Base-by-base conservation (phyloP, 2,113 vertebrate species). In the Sminthopsis crassicaudata region DNA sequence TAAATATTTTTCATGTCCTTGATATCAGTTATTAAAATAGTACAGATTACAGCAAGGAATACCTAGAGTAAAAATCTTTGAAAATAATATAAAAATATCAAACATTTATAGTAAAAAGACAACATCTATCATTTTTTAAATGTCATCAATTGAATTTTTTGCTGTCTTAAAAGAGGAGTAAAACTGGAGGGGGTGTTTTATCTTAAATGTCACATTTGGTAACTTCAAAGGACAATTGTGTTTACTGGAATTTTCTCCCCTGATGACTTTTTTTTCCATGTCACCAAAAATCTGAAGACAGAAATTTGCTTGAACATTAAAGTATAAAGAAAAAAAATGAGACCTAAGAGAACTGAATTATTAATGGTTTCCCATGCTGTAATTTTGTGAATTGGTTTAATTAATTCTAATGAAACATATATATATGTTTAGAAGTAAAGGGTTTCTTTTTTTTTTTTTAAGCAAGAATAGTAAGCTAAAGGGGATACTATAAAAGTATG, bases 191-290 rank as follows among this genome's bases (percentile, higher is more conserved):
- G 54, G 52, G 11, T 23, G 16, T 89, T 94, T 92, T 27, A 90
- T 60, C 90, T 91, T 91, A 48, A 93, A 93, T 88, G 5, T 84
- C 46, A 93, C 48, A 90, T 90, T 1, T 54, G 36, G 27, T 23
- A 90, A 52, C 3, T n/a, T 53, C 42, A 90, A 95, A 92, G n/a
- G 19, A 5, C 5, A 16, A 60, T 91, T 95, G 22, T 60, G 10
- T 23, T 91, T 93, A 88, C 2, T 94, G 46, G 90, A 50, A 50
- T 30, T 27, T 96, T 92, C 46, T 48, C 91, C 90, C 53, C 57
- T 48, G 8, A 92, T 2, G 90, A 46, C 50, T 51, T 94, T 42
- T 93, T 26, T 24, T 24, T 94, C 89, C 53, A 55, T 91, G 91
- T 53, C 42, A 91, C 36, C 84, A 90, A 91, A 7, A 30, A 2